phyloP scores from a whole-genome alignment of 2,113 vertebrate species.

The Microtus richardsoni region DNA sequence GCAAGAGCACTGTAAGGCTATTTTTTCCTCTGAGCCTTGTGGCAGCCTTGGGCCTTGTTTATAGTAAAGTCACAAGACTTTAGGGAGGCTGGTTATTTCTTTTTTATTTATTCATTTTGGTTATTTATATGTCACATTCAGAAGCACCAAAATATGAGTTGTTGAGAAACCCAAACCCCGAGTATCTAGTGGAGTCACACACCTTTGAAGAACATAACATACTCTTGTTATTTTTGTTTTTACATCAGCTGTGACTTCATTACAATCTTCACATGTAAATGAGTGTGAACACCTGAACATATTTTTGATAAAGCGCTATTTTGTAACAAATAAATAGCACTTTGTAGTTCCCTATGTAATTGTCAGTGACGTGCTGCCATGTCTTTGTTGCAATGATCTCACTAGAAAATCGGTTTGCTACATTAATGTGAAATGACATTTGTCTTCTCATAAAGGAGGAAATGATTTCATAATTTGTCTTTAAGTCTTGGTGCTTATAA shows the following conservation, averaged over 20 bases:
- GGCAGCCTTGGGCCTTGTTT: not conserved
- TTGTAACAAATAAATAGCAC: slow-evolving; percentile 91
- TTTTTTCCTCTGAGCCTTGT: not conserved
- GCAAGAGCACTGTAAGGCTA: not conserved
- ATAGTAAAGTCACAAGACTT: slow-evolving; percentile 9
- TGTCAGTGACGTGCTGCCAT: slow-evolving; percentile 50
- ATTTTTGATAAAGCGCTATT: slow-evolving; percentile 89
- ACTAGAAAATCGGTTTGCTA: slow-evolving; percentile 63
- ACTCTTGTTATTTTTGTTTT: slow-evolving; percentile 64
- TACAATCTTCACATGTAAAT: slow-evolving; percentile 74
- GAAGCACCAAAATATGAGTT: not conserved
- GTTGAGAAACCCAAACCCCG: not conserved
- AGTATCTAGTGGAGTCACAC: not conserved
- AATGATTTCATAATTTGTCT: not conserved
- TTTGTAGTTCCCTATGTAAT: slow-evolving; percentile 72
- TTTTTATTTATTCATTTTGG: not conserved
- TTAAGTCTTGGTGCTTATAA: not conserved
- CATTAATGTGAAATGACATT: not conserved
- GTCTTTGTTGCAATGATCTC: slow-evolving; percentile 51
- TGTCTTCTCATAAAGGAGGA: slow-evolving; percentile 55
- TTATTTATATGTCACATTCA: not conserved
- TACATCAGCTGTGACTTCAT: slow-evolving; percentile 81
- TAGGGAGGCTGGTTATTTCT: not conserved
- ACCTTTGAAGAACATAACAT: slow-evolving; percentile 47
- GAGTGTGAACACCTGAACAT: slow-evolving; percentile 88